phyloP scores from a whole-genome alignment of 2,797 vertebrate species.

The Lates japonicus region DNA sequence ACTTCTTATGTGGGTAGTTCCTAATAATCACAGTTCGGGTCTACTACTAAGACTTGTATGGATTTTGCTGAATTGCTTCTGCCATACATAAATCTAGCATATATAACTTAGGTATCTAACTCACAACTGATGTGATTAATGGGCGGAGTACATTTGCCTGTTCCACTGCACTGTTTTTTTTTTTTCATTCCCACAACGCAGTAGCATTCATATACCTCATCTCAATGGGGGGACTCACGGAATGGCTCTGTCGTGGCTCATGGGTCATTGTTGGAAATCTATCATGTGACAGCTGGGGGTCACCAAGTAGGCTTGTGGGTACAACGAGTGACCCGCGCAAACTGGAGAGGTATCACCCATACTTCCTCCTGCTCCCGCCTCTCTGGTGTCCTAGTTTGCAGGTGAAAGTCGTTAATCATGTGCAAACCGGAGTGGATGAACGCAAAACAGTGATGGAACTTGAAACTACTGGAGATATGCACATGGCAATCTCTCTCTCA shows the following conservation, averaged over 20 bases:
- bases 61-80: constrained; percentile 82
- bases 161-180: constrained; percentile 32
- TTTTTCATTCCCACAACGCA: constrained; percentile 39
- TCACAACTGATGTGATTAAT: constrained; percentile 77
- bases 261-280: constrained; percentile 52
- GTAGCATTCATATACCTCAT: constrained; percentile 38
- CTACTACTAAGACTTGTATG: constrained; percentile 72
- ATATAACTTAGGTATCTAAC: constrained; percentile 76
- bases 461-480: constrained; percentile 12
- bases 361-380: constrained; percentile 6
- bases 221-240: neutral
- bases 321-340: constrained; percentile 56
- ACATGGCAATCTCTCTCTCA: neutral
- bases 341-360: constrained; percentile 59
- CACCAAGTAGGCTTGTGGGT: constrained; percentile 45
- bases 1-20: constrained; percentile 76
- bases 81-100: constrained; percentile 78
- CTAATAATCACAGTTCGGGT: constrained; percentile 73
- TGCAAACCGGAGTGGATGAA: neutral
- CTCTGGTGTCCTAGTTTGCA: constrained; percentile 34
- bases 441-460: constrained; percentile 13
- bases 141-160: constrained; percentile 49
- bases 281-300: constrained; percentile 56
- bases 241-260: constrained; percentile 23
- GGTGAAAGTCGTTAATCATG: constrained; percentile 35